Evolutionary conservation across 2,113 vertebrate species (phyloP), one percentile per base, ranked within the genome.

Genomic region (Nesoenas mayeri): DNA sequence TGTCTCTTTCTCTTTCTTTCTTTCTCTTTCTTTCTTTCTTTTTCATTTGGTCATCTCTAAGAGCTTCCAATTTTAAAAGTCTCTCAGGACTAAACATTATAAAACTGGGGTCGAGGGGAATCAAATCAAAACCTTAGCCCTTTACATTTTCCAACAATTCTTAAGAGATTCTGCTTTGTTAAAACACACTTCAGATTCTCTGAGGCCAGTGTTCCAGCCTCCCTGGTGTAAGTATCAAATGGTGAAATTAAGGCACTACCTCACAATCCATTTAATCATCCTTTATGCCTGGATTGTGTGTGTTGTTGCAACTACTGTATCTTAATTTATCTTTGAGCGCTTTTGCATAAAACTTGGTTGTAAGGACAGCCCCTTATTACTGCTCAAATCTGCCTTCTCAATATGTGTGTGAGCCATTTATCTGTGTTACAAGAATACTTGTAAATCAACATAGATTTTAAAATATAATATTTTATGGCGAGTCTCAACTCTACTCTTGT

Each of bases 141-240:
- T 84, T 81, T 50, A 12, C 8, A 51, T 89, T 93, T 79, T 65
- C 77, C 83, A 92, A 36, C 44, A 87, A 75, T 32, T 57, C 66
- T 36, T 57, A 65, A 54, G 70, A 92, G 80, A 84, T 65, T 80
- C 50, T 83, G 40, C 69, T 91, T 80, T 93, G 72, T 94, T 95
- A 84, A 94, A 94, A 93, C 29, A 84, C 20, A 71, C 78, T 93
- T 94, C 71, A 74, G 88, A 91, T 79, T 47, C 67, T 95, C 74
- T 2, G 1, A 91, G 83, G 69, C 77, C 77, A 88, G 44, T 0
- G 5, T 70, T 91, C 44, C 64, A 84, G 38, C 48, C 51, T 86
- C 34, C 44, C 64, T 18, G 82, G 58, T 28, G 88, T 66, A 90
- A 95, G 70, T 48, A 92, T 57, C 88, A 91, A 47, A 6, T 40